Evolutionary conservation across 2,113 vertebrate species (phyloP), one percentile per base, ranked within the genome.

Genomic region (Pachypanchax playfairii): DNA sequence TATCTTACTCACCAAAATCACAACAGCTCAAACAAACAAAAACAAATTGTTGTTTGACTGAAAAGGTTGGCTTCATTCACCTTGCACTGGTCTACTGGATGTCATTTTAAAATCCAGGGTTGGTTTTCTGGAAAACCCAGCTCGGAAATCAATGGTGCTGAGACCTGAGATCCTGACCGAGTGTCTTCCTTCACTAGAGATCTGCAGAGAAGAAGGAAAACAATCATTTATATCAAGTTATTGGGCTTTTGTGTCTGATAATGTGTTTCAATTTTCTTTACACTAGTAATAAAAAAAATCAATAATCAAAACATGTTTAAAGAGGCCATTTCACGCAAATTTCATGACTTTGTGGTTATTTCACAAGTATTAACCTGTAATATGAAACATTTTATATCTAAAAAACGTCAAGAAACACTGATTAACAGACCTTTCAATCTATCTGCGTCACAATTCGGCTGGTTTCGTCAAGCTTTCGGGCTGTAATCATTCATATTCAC

Each of bases 101-200:
- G 95, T 95, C 80, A 90, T 92, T 86, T 89, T 98, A 21, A 99
- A 96, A 83, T 99, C 95, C 73, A 98, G 39, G 0, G 95, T 97
- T 44, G 94, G 93, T 33, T 89, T 94, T 82, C 86, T 91, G 62
- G 97, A 96, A 92, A 99, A 99, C 11, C 97, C 97, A 48, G 93
- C 94, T 48, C 95, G 86, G 79, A 99, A 99, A 77, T 99, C 97
- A n/a, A 99, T 94, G 22, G 91, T 96, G 87, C 97, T 99, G 77
- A 99, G 94, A 5, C 97, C 97, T 0, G 97, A 95, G 71, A 99
- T 95, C 8, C 97, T 95, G 26, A 99, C 89, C 0, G 97, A 99
- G 76, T 99, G 97, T 31, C 97, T 92, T 70, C 96, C 97, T 50
- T 89, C 92, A 84, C 97, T 99, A 0, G 94, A 94, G 0, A 90